phyloP scores from a whole-genome alignment of 35 echinoderm and acorn worm species.

The Apostichopus parvimensis region DNA sequence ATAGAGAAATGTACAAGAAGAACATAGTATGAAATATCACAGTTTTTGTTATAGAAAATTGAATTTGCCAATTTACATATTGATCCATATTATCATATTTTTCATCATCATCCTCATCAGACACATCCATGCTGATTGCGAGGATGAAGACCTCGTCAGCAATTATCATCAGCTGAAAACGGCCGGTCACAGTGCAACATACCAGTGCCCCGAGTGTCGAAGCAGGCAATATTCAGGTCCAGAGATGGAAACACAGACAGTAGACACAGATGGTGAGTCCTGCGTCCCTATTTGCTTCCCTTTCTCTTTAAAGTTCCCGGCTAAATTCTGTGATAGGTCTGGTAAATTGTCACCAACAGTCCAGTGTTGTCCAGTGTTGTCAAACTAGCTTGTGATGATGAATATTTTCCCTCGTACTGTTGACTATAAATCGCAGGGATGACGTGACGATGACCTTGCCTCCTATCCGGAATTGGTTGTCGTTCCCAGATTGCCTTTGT shows the following conservation, averaged over 20 bases:
- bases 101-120: constrained; percentile 25
- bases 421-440: no score
- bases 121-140: constrained; percentile 89
- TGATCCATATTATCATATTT: no score
- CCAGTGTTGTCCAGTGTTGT: no score
- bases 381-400: no score
- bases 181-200: constrained; percentile 70
- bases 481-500: no score
- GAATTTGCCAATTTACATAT: no score
- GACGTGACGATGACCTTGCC: no score
- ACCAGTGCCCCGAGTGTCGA: constrained; percentile 91
- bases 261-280: constrained; percentile 48
- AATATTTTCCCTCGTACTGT: no score
- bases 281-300: neutral
- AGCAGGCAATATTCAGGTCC: constrained; percentile 53
- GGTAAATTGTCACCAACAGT: neutral
- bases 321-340: neutral
- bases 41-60: no score
- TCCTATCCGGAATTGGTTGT: no score
- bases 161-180: constrained; percentile 90
- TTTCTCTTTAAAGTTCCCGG: neutral
- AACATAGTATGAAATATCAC: no score
- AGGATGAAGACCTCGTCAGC: constrained; percentile 67
- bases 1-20: no score
- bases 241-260: constrained; percentile 49